Evolutionary conservation across 2,113 vertebrate species (phyloP).

Genomic region (Mormoops blainvillei): DNA sequence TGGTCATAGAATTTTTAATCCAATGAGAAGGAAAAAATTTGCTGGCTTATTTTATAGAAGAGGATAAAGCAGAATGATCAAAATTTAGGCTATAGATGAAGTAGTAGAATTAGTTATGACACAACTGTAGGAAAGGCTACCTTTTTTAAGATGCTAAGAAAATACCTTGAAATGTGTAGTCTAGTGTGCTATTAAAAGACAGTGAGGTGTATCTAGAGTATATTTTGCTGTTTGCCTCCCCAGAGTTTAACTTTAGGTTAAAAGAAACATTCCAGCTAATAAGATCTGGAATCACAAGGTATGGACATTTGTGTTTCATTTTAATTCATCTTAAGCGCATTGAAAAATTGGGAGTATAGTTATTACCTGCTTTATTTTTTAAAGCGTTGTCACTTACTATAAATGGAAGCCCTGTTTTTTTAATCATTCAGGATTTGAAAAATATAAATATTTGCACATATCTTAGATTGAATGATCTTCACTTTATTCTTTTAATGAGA

Average conservation of each 20-base stretch:
- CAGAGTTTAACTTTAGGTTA: slow-evolving; percentile 22
- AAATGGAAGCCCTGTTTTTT: neutral
- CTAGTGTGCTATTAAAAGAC: neutral
- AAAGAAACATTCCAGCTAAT: neutral
- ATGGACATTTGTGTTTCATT: slow-evolving; percentile 29
- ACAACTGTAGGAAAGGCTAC: neutral
- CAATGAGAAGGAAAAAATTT: neutral
- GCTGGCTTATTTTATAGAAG: neutral
- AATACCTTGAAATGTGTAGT: slow-evolving; percentile 5
- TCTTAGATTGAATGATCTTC: neutral
- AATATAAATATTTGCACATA: neutral
- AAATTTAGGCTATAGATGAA: neutral
- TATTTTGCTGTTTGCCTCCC: slow-evolving; percentile 1
- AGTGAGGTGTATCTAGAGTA: neutral
- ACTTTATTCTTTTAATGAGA: neutral
- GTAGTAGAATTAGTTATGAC: neutral
- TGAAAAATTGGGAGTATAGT: neutral
- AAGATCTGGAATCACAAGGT: neutral
- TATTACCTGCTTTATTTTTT: neutral
- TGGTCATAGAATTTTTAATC: neutral
- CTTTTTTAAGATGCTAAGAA: neutral
- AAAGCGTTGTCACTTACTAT: neutral
- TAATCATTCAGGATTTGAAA: slow-evolving; percentile 21
- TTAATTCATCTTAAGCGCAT: slow-evolving; percentile 17
- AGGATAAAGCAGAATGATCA: neutral